Evolutionary conservation across 1,140 invertebrate genomes (phyloP).

Genomic region (Sminthurinus signatus): DNA sequence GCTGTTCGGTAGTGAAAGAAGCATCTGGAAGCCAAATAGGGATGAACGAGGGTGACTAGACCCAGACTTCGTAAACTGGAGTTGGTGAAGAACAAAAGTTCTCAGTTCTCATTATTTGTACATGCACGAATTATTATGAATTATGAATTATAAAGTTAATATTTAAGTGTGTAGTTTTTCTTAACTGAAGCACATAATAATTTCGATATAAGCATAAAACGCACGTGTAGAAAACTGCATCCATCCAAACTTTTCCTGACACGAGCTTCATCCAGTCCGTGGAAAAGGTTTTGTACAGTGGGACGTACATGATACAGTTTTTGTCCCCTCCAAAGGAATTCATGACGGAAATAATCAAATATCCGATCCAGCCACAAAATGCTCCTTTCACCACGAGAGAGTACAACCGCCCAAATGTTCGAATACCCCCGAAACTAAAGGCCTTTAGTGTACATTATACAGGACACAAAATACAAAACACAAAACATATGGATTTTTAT

Average conservation of each 20-base stretch:
- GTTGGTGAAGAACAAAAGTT: no score
- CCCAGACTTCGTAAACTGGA: neutral
- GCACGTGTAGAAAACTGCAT: neutral
- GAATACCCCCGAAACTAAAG: neutral
- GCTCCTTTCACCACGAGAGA: neutral
- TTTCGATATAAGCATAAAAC: no score
- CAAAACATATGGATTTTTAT: no score
- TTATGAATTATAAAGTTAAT: no score
- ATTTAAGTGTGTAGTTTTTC: no score
- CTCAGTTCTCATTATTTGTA: no score
- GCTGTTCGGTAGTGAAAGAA: conserved; percentile 4
- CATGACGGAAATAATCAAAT: neutral
- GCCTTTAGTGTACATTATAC: neutral
- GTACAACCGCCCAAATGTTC: neutral
- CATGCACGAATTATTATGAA: no score
- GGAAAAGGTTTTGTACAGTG: neutral
- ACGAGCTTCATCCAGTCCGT: neutral
- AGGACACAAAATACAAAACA: no score
- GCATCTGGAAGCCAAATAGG: neutral
- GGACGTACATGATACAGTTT: conserved; percentile 1
- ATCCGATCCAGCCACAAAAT: neutral
- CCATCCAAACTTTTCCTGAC: neutral
- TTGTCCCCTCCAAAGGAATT: neutral
- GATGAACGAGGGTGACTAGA: conserved; percentile 7
- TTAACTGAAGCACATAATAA: no score